Conservation (phyloP, 1,140 invertebrate genomes). For the Drosophila bipectinata region DNA sequence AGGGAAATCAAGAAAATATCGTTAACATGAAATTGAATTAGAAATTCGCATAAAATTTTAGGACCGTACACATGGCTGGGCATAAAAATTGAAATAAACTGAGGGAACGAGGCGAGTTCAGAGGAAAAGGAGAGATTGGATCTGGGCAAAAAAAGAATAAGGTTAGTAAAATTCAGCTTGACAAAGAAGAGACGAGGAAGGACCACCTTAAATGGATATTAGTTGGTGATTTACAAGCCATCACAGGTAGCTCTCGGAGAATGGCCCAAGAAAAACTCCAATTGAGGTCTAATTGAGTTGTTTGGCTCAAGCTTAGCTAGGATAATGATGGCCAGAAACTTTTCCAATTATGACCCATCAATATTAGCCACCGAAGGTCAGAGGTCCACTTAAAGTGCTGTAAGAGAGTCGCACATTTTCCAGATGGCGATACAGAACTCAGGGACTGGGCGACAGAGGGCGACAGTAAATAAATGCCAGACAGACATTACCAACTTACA, state of each 20-base stretch:
- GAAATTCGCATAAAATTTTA: constrained; percentile 66
- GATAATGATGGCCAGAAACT: constrained; percentile 26
- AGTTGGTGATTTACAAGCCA: constrained; percentile 24
- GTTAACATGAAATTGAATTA: constrained; percentile 72
- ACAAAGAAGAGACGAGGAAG: neutral
- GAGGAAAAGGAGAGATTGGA: neutral
- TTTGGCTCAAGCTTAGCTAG: constrained; percentile 9
- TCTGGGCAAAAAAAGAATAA: neutral
- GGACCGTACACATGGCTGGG: constrained; percentile 44
- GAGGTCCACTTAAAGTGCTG: constrained; percentile 27
- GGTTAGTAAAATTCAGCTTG: constrained; percentile 20
- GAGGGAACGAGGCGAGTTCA: neutral
- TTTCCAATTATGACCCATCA: constrained; percentile 62
- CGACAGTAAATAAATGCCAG: constrained; percentile 38
- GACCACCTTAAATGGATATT: constrained; percentile 15
- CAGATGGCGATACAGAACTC: constrained; percentile 15
- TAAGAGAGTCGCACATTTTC: constrained; percentile 61
- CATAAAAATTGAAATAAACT: constrained; percentile 28
- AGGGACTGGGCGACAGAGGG: neutral
- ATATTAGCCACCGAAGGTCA: constrained; percentile 18
- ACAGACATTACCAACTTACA: constrained; percentile 49
- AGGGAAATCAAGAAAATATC: constrained; percentile 52
- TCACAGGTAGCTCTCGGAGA: constrained; percentile 6
- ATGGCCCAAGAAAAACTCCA: constrained; percentile 16
- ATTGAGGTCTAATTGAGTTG: constrained; percentile 50